Percentiles rank a stretch among this genome's conserved stretches.
Conservation (phyloP, 2,113 vertebrate species). For the Fregetta grallaria region DNA sequence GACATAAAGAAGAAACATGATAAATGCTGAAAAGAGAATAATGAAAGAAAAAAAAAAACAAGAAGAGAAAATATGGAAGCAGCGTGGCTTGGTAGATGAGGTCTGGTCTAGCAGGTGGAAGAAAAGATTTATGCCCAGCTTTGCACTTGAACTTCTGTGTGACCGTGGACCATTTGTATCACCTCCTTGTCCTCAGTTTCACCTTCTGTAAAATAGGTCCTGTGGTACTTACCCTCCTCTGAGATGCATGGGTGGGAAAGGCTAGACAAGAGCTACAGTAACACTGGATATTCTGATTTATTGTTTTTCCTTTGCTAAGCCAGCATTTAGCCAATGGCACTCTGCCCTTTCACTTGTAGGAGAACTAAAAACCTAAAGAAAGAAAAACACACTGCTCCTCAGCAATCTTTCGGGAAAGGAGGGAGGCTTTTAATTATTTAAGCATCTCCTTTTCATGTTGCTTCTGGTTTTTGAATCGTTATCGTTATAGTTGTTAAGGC, state of each 20-base stretch:
- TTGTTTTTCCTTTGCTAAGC: conserved; percentile 35
- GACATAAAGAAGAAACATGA: neutral
- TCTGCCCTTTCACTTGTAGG: conserved; percentile 4
- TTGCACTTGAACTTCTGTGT: neutral
- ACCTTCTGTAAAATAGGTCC: neutral
- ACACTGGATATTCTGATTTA: conserved; percentile 16
- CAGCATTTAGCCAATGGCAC: conserved; percentile 47
- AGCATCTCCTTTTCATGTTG: conserved; percentile 63
- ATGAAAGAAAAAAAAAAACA: neutral
- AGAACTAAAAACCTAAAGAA: conserved; percentile 8
- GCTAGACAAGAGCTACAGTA: neutral
- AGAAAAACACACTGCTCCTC: neutral
- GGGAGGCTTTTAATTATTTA: conserved; percentile 66
- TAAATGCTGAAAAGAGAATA: neutral
- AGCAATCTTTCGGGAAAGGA: conserved; percentile 45
- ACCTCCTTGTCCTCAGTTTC: conserved; percentile 10
- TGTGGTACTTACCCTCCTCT: neutral
- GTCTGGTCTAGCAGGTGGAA: neutral
- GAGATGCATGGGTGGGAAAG: neutral
- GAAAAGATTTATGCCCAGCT: neutral
- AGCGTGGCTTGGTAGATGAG: neutral
- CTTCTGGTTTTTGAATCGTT: conserved; percentile 60
- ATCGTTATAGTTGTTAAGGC: conserved; percentile 56
- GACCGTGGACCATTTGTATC: neutral
- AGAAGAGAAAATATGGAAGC: neutral